Percentiles rank a stretch among this genome's conserved stretches.
phyloP scores from a whole-genome alignment of 30 jellyfish, hydroid and myxozoan species.

The Cassiopea xamachana region DNA sequence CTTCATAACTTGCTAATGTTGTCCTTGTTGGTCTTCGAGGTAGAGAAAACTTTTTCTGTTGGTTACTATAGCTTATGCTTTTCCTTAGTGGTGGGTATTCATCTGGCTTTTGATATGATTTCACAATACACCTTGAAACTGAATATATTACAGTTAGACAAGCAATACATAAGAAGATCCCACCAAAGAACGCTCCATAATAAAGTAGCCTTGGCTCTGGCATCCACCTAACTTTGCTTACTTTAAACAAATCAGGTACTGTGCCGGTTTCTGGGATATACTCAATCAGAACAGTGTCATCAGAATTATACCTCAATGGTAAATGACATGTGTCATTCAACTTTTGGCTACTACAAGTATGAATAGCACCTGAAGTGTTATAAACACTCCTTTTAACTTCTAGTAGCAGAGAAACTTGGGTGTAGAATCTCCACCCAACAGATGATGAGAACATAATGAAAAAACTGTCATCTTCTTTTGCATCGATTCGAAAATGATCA shows the following conservation, averaged over 20 bases:
- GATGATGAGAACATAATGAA: slow-evolving; percentile 81
- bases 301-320: slow-evolving; percentile 59
- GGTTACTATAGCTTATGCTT: not conserved
- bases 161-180: slow-evolving; percentile 40
- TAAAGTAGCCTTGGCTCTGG: slow-evolving; percentile 61
- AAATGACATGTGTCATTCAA: slow-evolving; percentile 55
- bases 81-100: not conserved
- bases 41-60: not conserved
- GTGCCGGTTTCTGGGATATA: slow-evolving; percentile 2
- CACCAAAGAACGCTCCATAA: slow-evolving; percentile 77
- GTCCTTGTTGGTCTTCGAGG: slow-evolving; percentile 45
- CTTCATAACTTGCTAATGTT: slow-evolving; percentile 60
- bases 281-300: slow-evolving; percentile 66
- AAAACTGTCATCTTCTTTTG: slow-evolving; percentile 50
- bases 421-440: slow-evolving; percentile 94
- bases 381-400: slow-evolving; percentile 73
- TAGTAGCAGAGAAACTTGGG: slow-evolving; percentile 51
- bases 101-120: not conserved
- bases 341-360: slow-evolving; percentile 30
- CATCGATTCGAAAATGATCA: slow-evolving; percentile 29
- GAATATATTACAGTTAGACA: slow-evolving; percentile 67
- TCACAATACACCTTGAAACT: slow-evolving; percentile 57
- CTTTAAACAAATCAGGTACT: slow-evolving; percentile 51
- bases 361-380: slow-evolving; percentile 50
- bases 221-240: slow-evolving; percentile 34